phyloP scores from a whole-genome alignment of 2,888 invertebrate genomes.

The Lepidonotus clava region DNA sequence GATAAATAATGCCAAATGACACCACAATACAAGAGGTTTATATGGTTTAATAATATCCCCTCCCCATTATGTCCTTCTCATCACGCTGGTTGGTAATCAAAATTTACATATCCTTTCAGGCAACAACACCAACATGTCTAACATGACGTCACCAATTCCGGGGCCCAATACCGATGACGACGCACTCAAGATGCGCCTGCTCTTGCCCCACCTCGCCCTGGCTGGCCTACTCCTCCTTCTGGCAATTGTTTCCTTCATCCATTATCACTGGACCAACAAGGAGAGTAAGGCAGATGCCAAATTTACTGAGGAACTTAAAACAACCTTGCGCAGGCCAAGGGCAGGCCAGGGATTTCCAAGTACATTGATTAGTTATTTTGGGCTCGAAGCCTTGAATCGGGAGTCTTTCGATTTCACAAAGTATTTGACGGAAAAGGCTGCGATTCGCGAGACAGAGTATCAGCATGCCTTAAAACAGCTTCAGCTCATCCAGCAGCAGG shows the following conservation, averaged over 20 bases:
- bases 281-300: slow-evolving; percentile 14
- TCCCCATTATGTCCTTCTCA: no score
- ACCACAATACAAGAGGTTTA: no score
- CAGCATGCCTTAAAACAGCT: no score
- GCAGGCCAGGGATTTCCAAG: slow-evolving; percentile 19
- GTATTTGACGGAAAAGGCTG: no score
- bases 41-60: no score
- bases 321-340: background rate
- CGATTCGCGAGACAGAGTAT: no score
- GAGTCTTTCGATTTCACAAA: background rate
- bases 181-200: background rate
- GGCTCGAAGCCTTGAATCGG: background rate
- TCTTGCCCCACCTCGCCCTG: background rate
- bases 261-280: slow-evolving; percentile 19
- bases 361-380: background rate
- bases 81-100: no score
- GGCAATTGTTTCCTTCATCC: slow-evolving; percentile 9
- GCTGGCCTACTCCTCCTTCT: background rate
- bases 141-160: slow-evolving; percentile 22
- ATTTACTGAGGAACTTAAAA: background rate
- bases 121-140: no score
- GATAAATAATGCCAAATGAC: no score
- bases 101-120: no score
- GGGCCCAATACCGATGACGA: background rate
- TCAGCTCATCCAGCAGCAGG: no score